phyloP scores from a whole-genome alignment of 2,888 invertebrate genomes.

The Trachelus troglodyta region DNA sequence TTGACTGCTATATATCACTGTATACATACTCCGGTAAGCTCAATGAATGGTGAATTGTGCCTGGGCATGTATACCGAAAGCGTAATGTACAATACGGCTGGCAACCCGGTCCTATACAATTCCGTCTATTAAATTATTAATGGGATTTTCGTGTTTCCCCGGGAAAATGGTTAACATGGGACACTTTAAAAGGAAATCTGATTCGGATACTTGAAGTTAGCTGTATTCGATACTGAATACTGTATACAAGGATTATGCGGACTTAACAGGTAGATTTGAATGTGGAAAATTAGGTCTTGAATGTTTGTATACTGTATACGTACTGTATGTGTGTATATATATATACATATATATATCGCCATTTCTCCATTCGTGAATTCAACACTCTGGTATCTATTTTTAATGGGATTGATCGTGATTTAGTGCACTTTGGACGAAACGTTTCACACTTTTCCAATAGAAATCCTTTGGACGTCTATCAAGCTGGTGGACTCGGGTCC shows the following conservation, averaged over 20 bases:
- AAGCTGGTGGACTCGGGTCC: background rate
- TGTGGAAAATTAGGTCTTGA: background rate
- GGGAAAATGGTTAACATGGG: slow-evolving; percentile 20
- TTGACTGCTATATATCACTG: background rate
- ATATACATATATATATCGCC: background rate
- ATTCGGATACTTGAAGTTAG: slow-evolving; percentile 24
- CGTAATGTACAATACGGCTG: background rate
- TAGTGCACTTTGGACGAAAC: background rate
- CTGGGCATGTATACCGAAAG: background rate
- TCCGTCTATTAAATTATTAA: slow-evolving; percentile 51
- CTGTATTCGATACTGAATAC: background rate
- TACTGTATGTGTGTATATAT: too few relatives aligned
- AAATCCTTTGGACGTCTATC: background rate
- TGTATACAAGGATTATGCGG: background rate
- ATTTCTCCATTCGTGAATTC: background rate
- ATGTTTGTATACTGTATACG: background rate
- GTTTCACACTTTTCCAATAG: background rate
- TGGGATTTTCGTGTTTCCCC: slow-evolving; percentile 55
- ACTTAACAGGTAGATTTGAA: background rate
- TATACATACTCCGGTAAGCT: background rate
- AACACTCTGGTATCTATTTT: background rate
- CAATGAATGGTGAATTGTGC: slow-evolving; percentile 5
- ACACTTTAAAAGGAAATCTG: slow-evolving; percentile 35
- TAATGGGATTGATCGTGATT: background rate
- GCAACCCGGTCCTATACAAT: background rate